Conservation (phyloP, 2,797 vertebrate genomes). For the Alfaro cultratus region DNA sequence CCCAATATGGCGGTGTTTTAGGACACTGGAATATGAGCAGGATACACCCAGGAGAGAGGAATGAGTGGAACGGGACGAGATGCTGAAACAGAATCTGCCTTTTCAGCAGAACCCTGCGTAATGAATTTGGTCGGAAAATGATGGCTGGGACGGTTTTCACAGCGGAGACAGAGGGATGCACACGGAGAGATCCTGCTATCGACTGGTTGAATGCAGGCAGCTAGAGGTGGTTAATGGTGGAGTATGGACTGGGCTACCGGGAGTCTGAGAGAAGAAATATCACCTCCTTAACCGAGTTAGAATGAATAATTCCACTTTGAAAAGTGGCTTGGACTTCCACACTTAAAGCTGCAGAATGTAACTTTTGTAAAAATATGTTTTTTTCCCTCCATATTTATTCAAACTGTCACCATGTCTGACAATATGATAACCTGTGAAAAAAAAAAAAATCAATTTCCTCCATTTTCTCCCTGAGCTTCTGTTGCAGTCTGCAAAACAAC, state of each 20-base stretch:
- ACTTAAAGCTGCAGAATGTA: neutral
- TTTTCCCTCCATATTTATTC: too few relatives aligned
- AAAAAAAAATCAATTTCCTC: too few relatives aligned
- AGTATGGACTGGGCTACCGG: neutral
- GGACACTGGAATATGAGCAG: slow-evolving; percentile 17
- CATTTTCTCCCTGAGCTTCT: too few relatives aligned
- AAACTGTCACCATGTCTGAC: too few relatives aligned
- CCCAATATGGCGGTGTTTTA: slow-evolving; percentile 40
- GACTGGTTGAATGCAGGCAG: slow-evolving; percentile 22
- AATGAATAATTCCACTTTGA: neutral
- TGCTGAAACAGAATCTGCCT: slow-evolving; percentile 29
- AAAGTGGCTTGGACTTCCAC: neutral
- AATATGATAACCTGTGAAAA: too few relatives aligned
- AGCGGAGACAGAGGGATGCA: slow-evolving; percentile 15
- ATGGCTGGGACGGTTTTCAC: slow-evolving; percentile 40
- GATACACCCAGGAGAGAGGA: slow-evolving; percentile 17
- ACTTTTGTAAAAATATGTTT: too few relatives aligned
- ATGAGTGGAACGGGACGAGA: slow-evolving; percentile 18
- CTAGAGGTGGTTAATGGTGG: slow-evolving; percentile 9
- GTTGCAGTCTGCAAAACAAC: too few relatives aligned
- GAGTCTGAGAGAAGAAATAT: neutral
- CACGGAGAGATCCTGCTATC: slow-evolving; percentile 19
- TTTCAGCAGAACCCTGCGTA: slow-evolving; percentile 42
- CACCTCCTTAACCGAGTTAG: neutral
- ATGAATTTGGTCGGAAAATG: slow-evolving; percentile 33